Conservation (phyloP, 1,140 invertebrate genomes). For the Idris sp. region DNA sequence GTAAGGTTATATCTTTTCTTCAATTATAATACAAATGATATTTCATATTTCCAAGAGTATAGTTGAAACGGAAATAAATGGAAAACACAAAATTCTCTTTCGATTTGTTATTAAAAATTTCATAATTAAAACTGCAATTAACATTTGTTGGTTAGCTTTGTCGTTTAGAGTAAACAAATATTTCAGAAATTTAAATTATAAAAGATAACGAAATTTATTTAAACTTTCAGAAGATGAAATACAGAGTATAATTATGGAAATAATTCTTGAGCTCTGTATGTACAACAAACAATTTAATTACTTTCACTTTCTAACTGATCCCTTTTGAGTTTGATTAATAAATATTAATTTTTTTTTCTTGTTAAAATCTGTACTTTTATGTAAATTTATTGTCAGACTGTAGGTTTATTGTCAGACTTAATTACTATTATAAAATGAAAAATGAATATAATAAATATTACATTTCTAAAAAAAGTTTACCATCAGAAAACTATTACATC, state of each 20-base stretch:
- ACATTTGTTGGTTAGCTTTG: neutral
- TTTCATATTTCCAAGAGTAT: conserved; percentile 4
- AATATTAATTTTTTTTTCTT: too few species aligned
- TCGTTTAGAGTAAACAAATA: neutral
- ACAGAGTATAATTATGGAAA: neutral
- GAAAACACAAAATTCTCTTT: too few species aligned
- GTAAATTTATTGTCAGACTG: too few species aligned
- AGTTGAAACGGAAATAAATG: neutral
- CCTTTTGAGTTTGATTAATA: too few species aligned
- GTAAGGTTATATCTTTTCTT: neutral
- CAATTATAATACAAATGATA: neutral
- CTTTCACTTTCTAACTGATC: conserved; percentile 22
- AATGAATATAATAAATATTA: too few species aligned
- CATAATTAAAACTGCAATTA: neutral
- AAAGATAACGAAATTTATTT: neutral
- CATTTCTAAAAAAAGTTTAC: too few species aligned
- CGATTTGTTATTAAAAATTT: conserved; percentile 1
- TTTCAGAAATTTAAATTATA: neutral
- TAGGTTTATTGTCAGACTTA: too few species aligned
- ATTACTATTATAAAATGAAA: too few species aligned
- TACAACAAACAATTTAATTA: conserved; percentile 11
- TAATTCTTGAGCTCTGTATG: conserved; percentile 8
- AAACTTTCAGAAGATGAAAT: conserved; percentile 2
- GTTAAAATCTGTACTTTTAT: too few species aligned
- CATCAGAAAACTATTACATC: too few species aligned